These are phyloP conservation scores for Damaliscus lunatus DNA, from an alignment of 2,113 vertebrate species.

Conservation along the genomic window DNA sequence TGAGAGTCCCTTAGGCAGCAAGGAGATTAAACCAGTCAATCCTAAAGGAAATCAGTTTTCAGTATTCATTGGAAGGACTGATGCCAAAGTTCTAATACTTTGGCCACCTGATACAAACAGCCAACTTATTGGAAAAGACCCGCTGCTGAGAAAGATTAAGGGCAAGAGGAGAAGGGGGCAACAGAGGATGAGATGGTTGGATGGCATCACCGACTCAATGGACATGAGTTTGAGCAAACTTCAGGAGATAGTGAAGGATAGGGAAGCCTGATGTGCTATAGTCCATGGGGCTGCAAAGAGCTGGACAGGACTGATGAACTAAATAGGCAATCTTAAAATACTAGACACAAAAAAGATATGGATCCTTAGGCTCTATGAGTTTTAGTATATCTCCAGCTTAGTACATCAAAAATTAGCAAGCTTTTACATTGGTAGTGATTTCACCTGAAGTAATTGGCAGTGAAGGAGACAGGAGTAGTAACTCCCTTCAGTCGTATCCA, in stretches of 20 bases:
- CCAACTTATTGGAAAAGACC: neutral
- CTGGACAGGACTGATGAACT: neutral
- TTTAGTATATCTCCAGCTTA: neutral
- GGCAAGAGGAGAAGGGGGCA: neutral
- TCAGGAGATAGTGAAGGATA: neutral
- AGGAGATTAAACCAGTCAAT: neutral
- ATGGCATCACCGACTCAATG: neutral
- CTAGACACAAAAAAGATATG: neutral
- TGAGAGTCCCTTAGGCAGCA: neutral
- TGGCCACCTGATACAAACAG: neutral
- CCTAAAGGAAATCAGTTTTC: neutral
- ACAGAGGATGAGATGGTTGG: neutral
- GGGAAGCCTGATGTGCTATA: neutral
- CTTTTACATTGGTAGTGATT: neutral
- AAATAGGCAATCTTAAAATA: neutral
- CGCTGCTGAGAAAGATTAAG: neutral
- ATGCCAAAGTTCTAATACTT: neutral
- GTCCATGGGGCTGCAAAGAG: neutral
- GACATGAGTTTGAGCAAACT: neutral
- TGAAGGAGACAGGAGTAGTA: neutral
- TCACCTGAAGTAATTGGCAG: neutral
- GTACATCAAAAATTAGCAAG: neutral
- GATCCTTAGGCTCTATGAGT: neutral
- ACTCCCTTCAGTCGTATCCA: neutral
- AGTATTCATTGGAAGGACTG: neutral